Base-by-base conservation (phyloP, 1,140 invertebrate species). In the Drosophila orena region DNA sequence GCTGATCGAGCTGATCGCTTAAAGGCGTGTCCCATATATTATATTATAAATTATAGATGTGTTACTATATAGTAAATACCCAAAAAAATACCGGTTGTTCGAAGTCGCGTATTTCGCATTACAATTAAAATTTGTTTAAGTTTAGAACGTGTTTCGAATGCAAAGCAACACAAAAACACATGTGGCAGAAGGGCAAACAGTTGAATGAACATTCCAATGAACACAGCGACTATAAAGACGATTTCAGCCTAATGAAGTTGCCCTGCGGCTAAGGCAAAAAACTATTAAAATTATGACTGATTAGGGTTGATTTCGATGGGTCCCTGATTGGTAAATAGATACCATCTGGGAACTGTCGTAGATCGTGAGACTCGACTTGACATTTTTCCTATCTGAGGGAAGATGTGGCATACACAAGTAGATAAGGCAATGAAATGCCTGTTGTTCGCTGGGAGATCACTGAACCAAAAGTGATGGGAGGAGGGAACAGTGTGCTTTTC, bases 91-190 rank as follows among this genome's bases (percentile, higher is more conserved):
- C 52, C 53, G 72, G 68, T 71, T 71, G 55, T 49, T 34, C 24
- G 15, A 47, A 17, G 56, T 70, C 74, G 69, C 57, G 74, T 85
- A 75, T 80, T 72, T 76, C 57, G 77, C 70, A 88, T 83, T 86
- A 88, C 81, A 88, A 64, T 79, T 79, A 57, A 71, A 78, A 72
- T 81, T 75, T 85, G 77, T 81, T 78, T 74, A 81, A 86, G 57
- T 74, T 69, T 77, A 66, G 83, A 86, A 88, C 84, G 83, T 88
- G 83, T 88, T 88, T 66, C 71, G 83, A 86, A 89, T 88, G 75
- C 47, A 4, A 71, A 74, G 40, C n/a, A 49, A 35, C 38, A 52
- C 24, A 62, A 72, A 57, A 57, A 47, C 47, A 65, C 62, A 58
- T 70, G 50, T 43, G 65, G 7, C 35, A 79, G 79, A 88, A 88